phyloP scores from a whole-genome alignment of 1,140 invertebrate species.

The Ceratitis capitata region DNA sequence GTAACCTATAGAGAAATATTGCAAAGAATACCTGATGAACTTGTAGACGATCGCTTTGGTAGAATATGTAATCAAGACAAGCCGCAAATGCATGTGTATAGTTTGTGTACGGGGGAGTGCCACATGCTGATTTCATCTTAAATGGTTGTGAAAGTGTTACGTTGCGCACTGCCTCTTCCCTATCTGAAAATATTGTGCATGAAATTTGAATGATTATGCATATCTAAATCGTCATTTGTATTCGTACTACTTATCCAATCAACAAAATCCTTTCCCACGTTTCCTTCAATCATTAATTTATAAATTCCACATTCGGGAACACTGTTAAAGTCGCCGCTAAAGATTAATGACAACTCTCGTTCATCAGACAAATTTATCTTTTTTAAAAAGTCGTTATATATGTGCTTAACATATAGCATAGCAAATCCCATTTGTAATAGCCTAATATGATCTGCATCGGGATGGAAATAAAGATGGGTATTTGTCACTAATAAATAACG shows the following conservation, averaged over 20 bases:
- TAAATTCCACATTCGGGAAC: constrained; percentile 83
- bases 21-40: constrained; percentile 69
- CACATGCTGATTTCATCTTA: constrained; percentile 76
- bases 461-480: constrained; percentile 93
- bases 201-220: too few species aligned
- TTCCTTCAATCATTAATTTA: constrained; percentile 75
- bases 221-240: too few species aligned
- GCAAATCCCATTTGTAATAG: constrained; percentile 78
- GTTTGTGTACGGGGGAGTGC: constrained; percentile 84
- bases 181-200: constrained; percentile 67
- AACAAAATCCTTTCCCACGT: constrained; percentile 70
- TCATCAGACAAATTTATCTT: constrained; percentile 67
- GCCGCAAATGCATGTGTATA: constrained; percentile 84
- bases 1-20: background rate
- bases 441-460: constrained; percentile 86
- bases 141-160: constrained; percentile 73
- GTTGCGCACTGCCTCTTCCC: constrained; percentile 71
- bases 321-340: constrained; percentile 91
- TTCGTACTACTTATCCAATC: constrained; percentile 84
- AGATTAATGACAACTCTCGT: constrained; percentile 70
- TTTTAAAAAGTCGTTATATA: constrained; percentile 65
- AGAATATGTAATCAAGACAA: constrained; percentile 94
- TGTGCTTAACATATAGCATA: constrained; percentile 70
- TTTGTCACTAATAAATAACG: constrained; percentile 81
- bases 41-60: constrained; percentile 73